Conservation (phyloP, 2,113 vertebrate genomes). For the Solea solea region DNA sequence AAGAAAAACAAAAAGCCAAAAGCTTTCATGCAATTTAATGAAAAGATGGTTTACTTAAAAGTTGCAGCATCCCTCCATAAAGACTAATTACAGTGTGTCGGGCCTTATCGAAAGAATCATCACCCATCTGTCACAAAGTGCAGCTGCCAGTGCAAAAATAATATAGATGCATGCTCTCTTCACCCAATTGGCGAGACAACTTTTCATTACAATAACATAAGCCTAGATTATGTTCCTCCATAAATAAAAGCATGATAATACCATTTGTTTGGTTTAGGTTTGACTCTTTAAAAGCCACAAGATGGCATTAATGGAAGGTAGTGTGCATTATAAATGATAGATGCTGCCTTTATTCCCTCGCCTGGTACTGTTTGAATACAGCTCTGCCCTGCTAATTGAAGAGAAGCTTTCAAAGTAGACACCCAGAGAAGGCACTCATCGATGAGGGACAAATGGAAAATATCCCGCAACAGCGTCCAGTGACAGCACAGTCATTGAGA, state of each 20-base stretch:
- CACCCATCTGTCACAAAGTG: constrained; percentile 59
- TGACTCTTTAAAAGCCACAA: constrained; percentile 64
- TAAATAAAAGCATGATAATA: constrained; percentile 57
- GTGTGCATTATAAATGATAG: constrained; percentile 64
- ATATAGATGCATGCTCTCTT: constrained; percentile 55
- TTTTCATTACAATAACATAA: constrained; percentile 65
- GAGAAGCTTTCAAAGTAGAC: constrained; percentile 66
- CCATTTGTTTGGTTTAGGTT: constrained; percentile 64
- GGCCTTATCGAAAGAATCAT: constrained; percentile 61
- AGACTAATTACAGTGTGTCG: constrained; percentile 58
- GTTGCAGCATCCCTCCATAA: constrained; percentile 40
- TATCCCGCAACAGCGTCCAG: constrained; percentile 47
- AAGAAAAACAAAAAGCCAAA: neutral
- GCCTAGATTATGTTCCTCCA: constrained; percentile 50
- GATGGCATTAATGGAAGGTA: constrained; percentile 58
- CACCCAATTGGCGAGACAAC: constrained; percentile 50
- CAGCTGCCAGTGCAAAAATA: constrained; percentile 59
- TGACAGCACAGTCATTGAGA: constrained; percentile 57
- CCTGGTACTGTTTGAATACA: constrained; percentile 62
- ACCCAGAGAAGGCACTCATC: constrained; percentile 37
- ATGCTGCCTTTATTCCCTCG: constrained; percentile 57
- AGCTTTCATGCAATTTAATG: constrained; percentile 45
- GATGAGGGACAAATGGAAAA: constrained; percentile 61
- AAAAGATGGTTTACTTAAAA: constrained; percentile 43
- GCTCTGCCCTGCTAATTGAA: constrained; percentile 63